Conservation (phyloP, 2,113 vertebrate genomes). For the Eretmochelys imbricata region DNA sequence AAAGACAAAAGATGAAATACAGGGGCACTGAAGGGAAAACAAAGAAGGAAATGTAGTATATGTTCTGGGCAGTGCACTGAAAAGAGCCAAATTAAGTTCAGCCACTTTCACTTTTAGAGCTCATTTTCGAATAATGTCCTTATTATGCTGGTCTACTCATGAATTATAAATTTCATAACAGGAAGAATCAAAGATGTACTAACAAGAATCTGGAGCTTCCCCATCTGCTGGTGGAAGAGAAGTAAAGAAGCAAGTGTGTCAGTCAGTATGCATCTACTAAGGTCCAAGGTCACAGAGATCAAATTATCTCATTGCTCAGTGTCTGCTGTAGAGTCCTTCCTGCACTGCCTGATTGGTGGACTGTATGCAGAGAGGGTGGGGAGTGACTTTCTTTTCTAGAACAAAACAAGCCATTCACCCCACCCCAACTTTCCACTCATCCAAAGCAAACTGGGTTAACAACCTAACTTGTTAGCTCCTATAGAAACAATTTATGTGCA, state of each 20-base stretch:
- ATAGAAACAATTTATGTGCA: neutral
- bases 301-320: slow-evolving; percentile 10
- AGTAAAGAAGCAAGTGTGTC: neutral
- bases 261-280: neutral
- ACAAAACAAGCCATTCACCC: neutral
- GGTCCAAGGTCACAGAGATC: slow-evolving; percentile 23
- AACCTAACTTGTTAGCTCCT: slow-evolving; percentile 27
- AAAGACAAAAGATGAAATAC: neutral
- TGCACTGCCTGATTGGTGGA: neutral
- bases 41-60: neutral
- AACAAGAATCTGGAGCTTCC: neutral
- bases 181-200: slow-evolving; percentile 37
- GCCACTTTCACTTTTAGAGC: slow-evolving; percentile 13
- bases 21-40: neutral
- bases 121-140: neutral
- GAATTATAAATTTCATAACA: slow-evolving; percentile 6
- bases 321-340: neutral
- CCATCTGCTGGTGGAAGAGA: neutral
- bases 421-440: neutral
- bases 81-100: slow-evolving; percentile 34
- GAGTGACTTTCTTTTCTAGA: neutral
- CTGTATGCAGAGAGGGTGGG: neutral
- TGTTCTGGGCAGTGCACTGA: neutral
- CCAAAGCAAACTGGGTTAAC: slow-evolving; percentile 7
- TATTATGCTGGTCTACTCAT: neutral